Evolutionary conservation across 2,888 invertebrate genomes (phyloP), one percentile per base, ranked within the genome.

Genomic region (Drosophila villosipedis): DNA sequence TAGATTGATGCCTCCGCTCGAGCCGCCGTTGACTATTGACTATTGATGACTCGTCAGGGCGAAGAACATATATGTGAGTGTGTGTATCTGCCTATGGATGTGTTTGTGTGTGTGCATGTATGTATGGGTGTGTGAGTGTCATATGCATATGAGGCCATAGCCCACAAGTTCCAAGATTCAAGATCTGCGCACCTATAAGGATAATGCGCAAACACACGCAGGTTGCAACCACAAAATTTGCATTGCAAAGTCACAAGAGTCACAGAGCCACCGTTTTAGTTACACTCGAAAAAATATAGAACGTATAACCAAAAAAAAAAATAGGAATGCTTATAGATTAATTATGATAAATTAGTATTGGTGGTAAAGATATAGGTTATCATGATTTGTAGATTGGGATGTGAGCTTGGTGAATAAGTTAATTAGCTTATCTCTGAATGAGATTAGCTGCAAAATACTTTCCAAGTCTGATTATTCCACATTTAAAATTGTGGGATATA

Each of bases 171-270:
- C 50, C 68, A 50, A 71, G 89, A 82, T 84, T 61, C 71, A 47
- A 82, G 78, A 87, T 84, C 58, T 73, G 62, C 59, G 73, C 68
- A 68, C 84, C 82, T 82, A 90, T 86, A 87, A 87, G 90, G 87
- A 89, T 86, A 90, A 81, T 90, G 77, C 89, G 68, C 78, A 73
- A 78, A 82, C 82, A 82, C 70, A 80, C 84, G 84, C 90, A 86
- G 91, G 90, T 90, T 86, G 86, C 80, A 57, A 59, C 69, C 59
- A 75, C 30, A 58, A 31, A 83, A 87, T 87, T 87, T 87, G 87
- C 89, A 87, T 78, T 87, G 82, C 87, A 86, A 87, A 87, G 83
- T 63, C 49, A 31, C 62, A 35, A 49, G 43, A 64, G 64, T 41
- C 31, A 30, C 54, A 81, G 52, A 81, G 54, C 61, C 47, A 63